Base-by-base conservation (phyloP, 2,797 vertebrate genomes). In the Cuniculus paca region DNA sequence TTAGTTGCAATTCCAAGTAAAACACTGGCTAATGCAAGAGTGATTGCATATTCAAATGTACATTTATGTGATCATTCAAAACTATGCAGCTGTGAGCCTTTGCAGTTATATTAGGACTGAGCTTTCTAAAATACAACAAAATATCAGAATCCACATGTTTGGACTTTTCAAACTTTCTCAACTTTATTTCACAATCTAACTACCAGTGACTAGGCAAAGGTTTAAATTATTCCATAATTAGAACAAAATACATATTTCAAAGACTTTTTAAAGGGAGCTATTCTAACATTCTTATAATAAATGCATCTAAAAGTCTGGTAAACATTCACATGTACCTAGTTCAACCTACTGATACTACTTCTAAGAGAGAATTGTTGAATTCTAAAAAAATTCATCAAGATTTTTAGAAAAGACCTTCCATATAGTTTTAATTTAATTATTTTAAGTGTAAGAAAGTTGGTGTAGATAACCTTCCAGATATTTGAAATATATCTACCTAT, bases 31-130 rank as follows among this genome's bases (percentile, higher is more conserved):
- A 54, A 88, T 91, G 45, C 24, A 75, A 93, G 78, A 96, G 63
- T 80, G 36, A 88, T 90, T 96, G 60, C 45, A 58, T 63, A 88
- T 91, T 83, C 54, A 92, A 87, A 34, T 61, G 28, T 52, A 58
- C 61, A n/a, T 82, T 90, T 75, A 77, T 87, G 50, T 90, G 92
- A 63, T 94, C 68, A 19, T 63, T 92, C 52, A 96, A 85, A 96
- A 19, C 13, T 74, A 39, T 89, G 90, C 63, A 95, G 63, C 94
- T 72, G 52, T 36, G 94, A 61, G 63, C 36, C 70, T 84, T 95
- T 72, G 54, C 7, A 31, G 58, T 84, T 94, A 94, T 81, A 88
- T 72, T 88, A 70, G 39, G 42, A 42, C 45, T 5, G 28, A 61
- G 34, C 8, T 36, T 82, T 90, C 39, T 86, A 12, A 90, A 86